phyloP scores from a whole-genome alignment of 1,140 invertebrate species.

The Musca vetustissima region DNA sequence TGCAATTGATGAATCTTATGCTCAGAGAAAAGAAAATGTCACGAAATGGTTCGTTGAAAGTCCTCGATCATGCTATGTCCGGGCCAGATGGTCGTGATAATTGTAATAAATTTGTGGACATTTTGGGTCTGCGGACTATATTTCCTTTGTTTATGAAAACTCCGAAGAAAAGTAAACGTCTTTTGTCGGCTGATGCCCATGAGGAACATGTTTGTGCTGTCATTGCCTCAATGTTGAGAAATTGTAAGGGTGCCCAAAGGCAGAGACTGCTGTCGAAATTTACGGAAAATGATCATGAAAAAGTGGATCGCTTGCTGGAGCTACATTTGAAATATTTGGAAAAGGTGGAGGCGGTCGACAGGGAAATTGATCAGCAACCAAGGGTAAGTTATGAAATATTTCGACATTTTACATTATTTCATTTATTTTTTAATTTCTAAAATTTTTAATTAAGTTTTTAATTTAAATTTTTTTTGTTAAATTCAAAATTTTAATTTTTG shows the following conservation, averaged over 20 bases:
- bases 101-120: slow-evolving; percentile 98
- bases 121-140: slow-evolving; percentile 91
- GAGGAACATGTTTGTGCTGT: slow-evolving; percentile 96
- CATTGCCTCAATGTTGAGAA: slow-evolving; percentile 89
- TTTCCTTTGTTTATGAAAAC: slow-evolving; percentile 99
- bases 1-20: slow-evolving; percentile 95
- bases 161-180: slow-evolving; percentile 81
- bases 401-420: background rate
- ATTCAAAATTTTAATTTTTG: background rate
- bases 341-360: slow-evolving; percentile 87
- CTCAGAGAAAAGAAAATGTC: slow-evolving; percentile 96
- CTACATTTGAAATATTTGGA: slow-evolving; percentile 97
- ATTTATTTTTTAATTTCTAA: background rate
- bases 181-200: slow-evolving; percentile 86
- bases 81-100: slow-evolving; percentile 91
- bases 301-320: slow-evolving; percentile 94
- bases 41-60: slow-evolving; percentile 93
- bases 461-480: too few relatives aligned
- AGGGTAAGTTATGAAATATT: background rate
- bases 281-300: slow-evolving; percentile 97
- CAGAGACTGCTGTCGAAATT: slow-evolving; percentile 94
- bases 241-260: slow-evolving; percentile 86
- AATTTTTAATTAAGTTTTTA: too few relatives aligned
- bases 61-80: slow-evolving; percentile 93
- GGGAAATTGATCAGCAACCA: slow-evolving; percentile 67